These are phyloP conservation scores for Crocuta crocuta DNA, from an alignment of 2,113 vertebrate species.

Conservation along the genomic window DNA sequence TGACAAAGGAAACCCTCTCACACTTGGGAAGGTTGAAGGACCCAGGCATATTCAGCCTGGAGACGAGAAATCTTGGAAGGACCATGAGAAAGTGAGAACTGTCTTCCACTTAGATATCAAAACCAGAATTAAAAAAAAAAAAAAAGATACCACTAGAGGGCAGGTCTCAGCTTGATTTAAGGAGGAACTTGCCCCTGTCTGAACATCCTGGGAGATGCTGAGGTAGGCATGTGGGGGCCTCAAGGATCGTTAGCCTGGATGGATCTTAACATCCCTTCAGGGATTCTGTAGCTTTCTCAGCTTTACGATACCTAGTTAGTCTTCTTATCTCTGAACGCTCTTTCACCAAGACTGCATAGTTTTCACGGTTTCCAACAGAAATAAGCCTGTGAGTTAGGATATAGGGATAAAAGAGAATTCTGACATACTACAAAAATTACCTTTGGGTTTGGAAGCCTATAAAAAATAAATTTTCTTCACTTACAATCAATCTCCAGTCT, in stretches of 20 bases:
- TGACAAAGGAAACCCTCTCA: background rate
- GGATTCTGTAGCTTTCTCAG: background rate
- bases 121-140: background rate
- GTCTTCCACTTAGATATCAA: background rate
- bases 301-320: background rate
- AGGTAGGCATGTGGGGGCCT: background rate
- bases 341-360: background rate
- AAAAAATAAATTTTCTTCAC: constrained; percentile 20
- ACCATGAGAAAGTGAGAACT: background rate
- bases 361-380: constrained; percentile 33
- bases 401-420: background rate
- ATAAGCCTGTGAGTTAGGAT: background rate
- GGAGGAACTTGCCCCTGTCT: background rate
- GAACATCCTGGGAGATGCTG: background rate
- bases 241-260: background rate
- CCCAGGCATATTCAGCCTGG: background rate
- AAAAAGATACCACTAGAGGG: background rate
- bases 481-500: constrained; percentile 26
- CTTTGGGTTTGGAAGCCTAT: constrained; percentile 38
- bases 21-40: background rate
- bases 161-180: background rate
- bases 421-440: background rate
- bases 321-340: background rate
- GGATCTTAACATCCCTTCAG: background rate
- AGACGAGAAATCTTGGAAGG: background rate